These are phyloP conservation scores for Chloroclystis v-ata DNA, from an alignment of 2,888 invertebrate genomes.

Conservation along the genomic window DNA sequence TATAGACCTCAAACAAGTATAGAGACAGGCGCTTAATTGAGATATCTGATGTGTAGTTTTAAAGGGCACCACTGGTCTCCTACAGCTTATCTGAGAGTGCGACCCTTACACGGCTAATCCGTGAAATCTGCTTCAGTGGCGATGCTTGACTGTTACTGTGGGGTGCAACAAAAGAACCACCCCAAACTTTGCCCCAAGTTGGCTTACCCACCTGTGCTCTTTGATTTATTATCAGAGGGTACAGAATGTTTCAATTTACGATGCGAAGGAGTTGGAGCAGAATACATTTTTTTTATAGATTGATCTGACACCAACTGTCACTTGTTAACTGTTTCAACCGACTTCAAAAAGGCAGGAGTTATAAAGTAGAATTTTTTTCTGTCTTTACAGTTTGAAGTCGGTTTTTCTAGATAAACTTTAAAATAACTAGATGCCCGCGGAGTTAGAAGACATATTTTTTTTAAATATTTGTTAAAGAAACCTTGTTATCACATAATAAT, in stretches of 20 bases:
- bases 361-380: too few relatives aligned
- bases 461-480: too few relatives aligned
- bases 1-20: too few relatives aligned
- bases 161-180: conserved; percentile 28
- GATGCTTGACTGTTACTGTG: conserved; percentile 35
- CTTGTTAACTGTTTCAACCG: too few relatives aligned
- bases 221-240: conserved; percentile 24
- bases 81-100: conserved; percentile 18
- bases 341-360: too few relatives aligned
- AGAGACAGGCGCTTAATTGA: too few relatives aligned
- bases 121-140: conserved; percentile 43
- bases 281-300: background rate
- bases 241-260: conserved; percentile 3
- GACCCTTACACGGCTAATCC: conserved; percentile 36
- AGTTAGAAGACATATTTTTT: too few relatives aligned
- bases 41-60: background rate
- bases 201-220: conserved; percentile 27
- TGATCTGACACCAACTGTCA: background rate
- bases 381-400: too few relatives aligned
- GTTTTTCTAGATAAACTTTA: too few relatives aligned
- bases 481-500: too few relatives aligned
- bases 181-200: conserved; percentile 27
- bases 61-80: background rate
- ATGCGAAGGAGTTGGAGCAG: conserved; percentile 2
- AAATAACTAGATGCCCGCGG: too few relatives aligned